Evolutionary conservation across 2,113 vertebrate species (phyloP), one percentile per base, ranked within the genome.

Genomic region (Neomonachus schauinslandi): DNA sequence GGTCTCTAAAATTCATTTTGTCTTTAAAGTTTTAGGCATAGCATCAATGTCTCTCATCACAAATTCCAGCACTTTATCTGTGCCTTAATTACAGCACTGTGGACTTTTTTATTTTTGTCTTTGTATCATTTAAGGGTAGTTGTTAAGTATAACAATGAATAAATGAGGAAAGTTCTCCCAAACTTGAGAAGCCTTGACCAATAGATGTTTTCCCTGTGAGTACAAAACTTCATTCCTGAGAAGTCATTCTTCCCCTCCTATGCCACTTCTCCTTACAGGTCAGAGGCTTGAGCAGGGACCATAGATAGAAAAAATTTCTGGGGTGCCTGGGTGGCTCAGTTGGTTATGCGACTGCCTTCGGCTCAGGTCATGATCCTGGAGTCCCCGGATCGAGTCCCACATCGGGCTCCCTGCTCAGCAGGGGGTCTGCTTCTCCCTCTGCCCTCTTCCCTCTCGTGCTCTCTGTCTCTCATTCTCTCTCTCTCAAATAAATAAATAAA

Each of bases 1-100:
- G 49, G 26, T 95, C 51, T 94, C 42, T 94, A 61, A 97, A 84
- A 92, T 83, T 83, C 13, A 77, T 46, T 77, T 92, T 92, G 59
- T 89, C 28, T 89, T 36, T 71, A 55, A 61, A 77, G 19, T 88
- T 69, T 46, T 59, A 82, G 39, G 8, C 49, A 55, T 3, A 87
- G 36, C 36, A 76, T 81, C 67, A 55, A 7, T 71, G 16, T 49
- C 19, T 84, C 51, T 97, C 39, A 79, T 79, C 42, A 79, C 16
- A 84, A 59, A 55, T 92, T 72, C 76, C 55, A 42, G 14, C 22
- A 63, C 53, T 92, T 69, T 63, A 77, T 89, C 57, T 88, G 39
- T 83, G 36, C 22, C 81, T 71, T 81, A 53, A 96, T 72, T 89
- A 53, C 24, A 89, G 51, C 16, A 46, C 59, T 53, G 51, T 22